These are phyloP conservation scores for Neostethus bicornis DNA, from an alignment of 2,797 vertebrate species.

Conservation along the genomic window DNA sequence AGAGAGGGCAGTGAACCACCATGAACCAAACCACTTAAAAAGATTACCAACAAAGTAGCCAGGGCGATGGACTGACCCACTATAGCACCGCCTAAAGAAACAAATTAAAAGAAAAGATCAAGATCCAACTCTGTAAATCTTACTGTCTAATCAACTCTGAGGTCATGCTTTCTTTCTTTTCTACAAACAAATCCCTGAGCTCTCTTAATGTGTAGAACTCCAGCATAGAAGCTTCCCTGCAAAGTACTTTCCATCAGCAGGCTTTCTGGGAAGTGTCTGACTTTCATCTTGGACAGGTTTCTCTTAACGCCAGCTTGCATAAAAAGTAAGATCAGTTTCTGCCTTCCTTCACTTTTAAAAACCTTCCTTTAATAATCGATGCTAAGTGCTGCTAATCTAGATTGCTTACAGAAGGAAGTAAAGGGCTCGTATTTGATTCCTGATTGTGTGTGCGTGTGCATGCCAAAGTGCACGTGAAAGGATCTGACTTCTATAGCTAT, in stretches of 20 bases:
- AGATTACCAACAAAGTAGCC: too few species aligned
- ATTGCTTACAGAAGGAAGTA: slow-evolving; percentile 41
- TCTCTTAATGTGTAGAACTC: slow-evolving; percentile 17
- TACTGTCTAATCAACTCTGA: not conserved
- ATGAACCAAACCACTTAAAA: too few species aligned
- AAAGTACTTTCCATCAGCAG: slow-evolving; percentile 32
- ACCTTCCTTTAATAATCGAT: slow-evolving; percentile 78
- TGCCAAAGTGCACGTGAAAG: slow-evolving; percentile 20
- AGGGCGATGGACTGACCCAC: too few species aligned
- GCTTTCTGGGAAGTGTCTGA: slow-evolving; percentile 59
- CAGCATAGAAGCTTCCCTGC: slow-evolving; percentile 29
- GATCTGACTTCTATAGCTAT: slow-evolving; percentile 33
- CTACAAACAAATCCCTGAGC: not conserved
- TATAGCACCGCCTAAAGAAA: too few species aligned
- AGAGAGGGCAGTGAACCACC: too few species aligned
- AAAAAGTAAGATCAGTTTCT: slow-evolving; percentile 59
- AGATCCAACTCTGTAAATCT: too few species aligned
- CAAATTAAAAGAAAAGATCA: too few species aligned
- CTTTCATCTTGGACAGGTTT: slow-evolving; percentile 32
- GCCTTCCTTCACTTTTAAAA: slow-evolving; percentile 49
- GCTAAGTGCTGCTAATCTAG: slow-evolving; percentile 73
- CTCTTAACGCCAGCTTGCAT: slow-evolving; percentile 56
- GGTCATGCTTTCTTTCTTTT: slow-evolving; percentile 14
- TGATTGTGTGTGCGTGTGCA: slow-evolving; percentile 2
- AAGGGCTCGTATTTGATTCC: slow-evolving; percentile 49